A percentile compares a stretch with the other conserved stretches of the same genome.
These are phyloP conservation scores for Meda fulgida DNA, from an alignment of 2,797 vertebrate species.

Conservation along the genomic window DNA sequence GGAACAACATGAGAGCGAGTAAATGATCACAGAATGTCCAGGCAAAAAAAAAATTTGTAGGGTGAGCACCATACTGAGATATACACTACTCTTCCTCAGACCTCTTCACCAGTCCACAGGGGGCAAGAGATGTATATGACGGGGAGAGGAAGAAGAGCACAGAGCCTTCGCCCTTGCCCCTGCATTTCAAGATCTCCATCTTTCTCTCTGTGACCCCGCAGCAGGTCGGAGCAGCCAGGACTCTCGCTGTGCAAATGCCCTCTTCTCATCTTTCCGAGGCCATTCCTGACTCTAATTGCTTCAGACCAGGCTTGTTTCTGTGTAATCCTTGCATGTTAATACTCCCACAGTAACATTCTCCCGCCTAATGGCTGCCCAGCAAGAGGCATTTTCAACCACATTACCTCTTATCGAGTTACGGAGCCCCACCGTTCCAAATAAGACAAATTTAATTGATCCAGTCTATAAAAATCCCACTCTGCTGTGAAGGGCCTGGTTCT, in stretches of 20 bases:
- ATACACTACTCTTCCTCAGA: slow-evolving; percentile 36
- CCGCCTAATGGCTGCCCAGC: slow-evolving; percentile 87
- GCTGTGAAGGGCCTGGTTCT: slow-evolving; percentile 76
- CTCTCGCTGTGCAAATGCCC: slow-evolving; percentile 57
- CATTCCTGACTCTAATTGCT: slow-evolving; percentile 76
- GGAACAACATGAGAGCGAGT: not conserved
- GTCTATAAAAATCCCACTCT: slow-evolving; percentile 83
- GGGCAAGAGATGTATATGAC: slow-evolving; percentile 10
- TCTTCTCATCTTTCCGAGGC: slow-evolving; percentile 61
- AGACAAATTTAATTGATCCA: slow-evolving; percentile 96
- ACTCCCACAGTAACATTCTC: slow-evolving; percentile 76
- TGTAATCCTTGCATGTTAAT: slow-evolving; percentile 80
- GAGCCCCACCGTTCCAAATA: slow-evolving; percentile 94
- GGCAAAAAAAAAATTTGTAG: slow-evolving; percentile 12
- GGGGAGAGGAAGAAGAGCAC: slow-evolving; percentile 8
- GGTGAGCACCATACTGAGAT: slow-evolving; percentile 1
- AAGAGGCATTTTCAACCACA: slow-evolving; percentile 91
- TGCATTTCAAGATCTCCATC: slow-evolving; percentile 47
- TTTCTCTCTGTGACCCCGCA: slow-evolving; percentile 56
- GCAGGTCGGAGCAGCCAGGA: slow-evolving; percentile 62
- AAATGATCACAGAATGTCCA: not conserved
- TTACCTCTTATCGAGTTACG: slow-evolving; percentile 96
- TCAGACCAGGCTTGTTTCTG: slow-evolving; percentile 68
- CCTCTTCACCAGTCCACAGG: slow-evolving; percentile 22
- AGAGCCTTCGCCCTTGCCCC: slow-evolving; percentile 16